phyloP scores from a whole-genome alignment of 1,140 invertebrate species.

The Drosophila teissieri region DNA sequence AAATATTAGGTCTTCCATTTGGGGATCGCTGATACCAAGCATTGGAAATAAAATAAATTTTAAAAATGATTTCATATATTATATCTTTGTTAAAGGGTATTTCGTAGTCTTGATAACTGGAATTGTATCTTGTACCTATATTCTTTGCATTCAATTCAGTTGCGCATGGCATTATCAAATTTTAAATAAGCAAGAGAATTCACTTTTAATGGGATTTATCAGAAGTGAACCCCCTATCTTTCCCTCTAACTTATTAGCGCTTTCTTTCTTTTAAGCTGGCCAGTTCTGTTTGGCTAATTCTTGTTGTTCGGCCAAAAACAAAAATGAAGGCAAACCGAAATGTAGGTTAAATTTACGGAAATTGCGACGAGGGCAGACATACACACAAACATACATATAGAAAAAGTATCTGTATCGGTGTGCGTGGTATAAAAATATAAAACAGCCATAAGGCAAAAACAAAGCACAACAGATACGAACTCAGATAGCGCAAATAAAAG shows the following conservation, averaged over 20 bases:
- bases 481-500: slow-evolving; percentile 51
- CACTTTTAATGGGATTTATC: slow-evolving; percentile 10
- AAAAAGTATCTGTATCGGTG: slow-evolving; percentile 8
- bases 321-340: slow-evolving; percentile 48
- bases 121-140: not conserved
- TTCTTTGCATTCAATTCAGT: slow-evolving; percentile 38
- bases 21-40: too few species aligned
- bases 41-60: not conserved
- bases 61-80: too few species aligned
- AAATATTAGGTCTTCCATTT: not conserved
- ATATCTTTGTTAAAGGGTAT: not conserved
- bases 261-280: slow-evolving; percentile 9
- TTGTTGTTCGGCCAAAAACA: slow-evolving; percentile 42
- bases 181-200: slow-evolving; percentile 4
- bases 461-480: slow-evolving; percentile 65
- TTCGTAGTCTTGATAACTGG: not conserved
- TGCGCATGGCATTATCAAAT: slow-evolving; percentile 30
- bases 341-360: slow-evolving; percentile 82
- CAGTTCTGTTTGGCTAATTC: slow-evolving; percentile 44
- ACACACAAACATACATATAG: not conserved
- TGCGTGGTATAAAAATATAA: slow-evolving; percentile 61
- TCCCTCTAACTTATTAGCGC: not conserved
- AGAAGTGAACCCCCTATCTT: slow-evolving; percentile 12
- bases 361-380: slow-evolving; percentile 56
- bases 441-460: slow-evolving; percentile 58